Evolutionary conservation across 2,113 vertebrate genomes (phyloP), one percentile per base, ranked within the genome.

Genomic region (Nettapus auritus): DNA sequence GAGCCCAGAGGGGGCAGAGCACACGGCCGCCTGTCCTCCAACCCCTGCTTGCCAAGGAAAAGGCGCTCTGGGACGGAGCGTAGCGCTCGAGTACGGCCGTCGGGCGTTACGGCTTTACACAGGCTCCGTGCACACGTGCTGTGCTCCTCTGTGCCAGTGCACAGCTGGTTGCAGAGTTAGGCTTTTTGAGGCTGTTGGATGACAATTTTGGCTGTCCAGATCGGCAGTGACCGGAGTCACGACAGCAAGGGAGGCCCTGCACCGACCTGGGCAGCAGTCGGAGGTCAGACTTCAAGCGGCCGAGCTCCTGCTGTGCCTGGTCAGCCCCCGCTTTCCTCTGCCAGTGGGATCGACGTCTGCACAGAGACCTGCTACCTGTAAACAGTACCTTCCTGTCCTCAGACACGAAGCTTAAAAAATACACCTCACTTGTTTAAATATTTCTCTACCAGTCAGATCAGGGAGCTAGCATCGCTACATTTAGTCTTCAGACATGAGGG

Each of bases 381-480:
- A 95, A 96, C 70, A 85, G 3, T 9, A 55, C 11, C 95, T 69
- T 94, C 79, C 36, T 77, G 56, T 70, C 75, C 88, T 83, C 70
- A 21, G 33, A 81, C 80, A 66, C 89, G 76, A 90, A 88, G 74
- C 10, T 59, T 3, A 38, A 57, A 80, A 56, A 38, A 60, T 74
- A 44, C 81, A 69, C 77, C 64, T 88, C 5, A 1, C 2, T 12
- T 33, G 29, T 40, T 74, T 62, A 62, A 81, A 36, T 38, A 44
- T 22, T 70, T 68, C 81, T 63, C 69, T 31, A 3, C 26, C 6
- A 1, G 15, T 40, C 6, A 6, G 48, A n/a, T 69, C 13, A 26
- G 59, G 62, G 40, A 1, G 6, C 33, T 5, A 2, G 52, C 80
- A 26, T 48, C 0, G 2, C 67, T 50, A 18, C 1, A 0, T 23